These are phyloP conservation scores for Pseudomyrmex sp. DNA, from an alignment of 1,140 invertebrate species.

Conservation along the genomic window DNA sequence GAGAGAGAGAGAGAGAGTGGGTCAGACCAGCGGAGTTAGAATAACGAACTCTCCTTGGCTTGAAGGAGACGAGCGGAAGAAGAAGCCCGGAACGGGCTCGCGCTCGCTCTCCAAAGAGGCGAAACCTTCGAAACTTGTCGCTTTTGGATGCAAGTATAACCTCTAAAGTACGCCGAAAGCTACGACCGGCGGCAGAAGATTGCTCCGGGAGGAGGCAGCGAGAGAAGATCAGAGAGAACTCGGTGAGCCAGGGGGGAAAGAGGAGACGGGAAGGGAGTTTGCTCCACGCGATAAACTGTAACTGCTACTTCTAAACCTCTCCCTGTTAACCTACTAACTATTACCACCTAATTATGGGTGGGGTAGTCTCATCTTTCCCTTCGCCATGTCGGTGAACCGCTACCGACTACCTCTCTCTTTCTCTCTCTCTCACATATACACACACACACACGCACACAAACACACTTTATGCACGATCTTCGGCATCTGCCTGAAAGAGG, in stretches of 20 bases:
- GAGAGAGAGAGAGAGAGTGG: conserved; percentile 28
- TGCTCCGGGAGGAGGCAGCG: neutral
- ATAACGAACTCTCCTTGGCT: conserved; percentile 66
- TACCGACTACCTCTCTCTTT: neutral
- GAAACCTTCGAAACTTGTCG: conserved; percentile 71
- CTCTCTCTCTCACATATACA: neutral
- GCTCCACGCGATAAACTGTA: conserved; percentile 75
- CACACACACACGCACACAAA: too few species aligned
- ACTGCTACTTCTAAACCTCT: conserved; percentile 65
- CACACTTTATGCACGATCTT: conserved; percentile 18
- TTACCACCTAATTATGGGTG: conserved; percentile 76
- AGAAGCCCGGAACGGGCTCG: conserved; percentile 50
- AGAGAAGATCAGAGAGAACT: conserved; percentile 29
- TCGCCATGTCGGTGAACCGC: conserved; percentile 33
- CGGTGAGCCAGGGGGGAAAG: conserved; percentile 18
- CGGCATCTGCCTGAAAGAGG: neutral
- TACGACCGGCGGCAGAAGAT: conserved; percentile 47
- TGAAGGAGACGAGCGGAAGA: conserved; percentile 21
- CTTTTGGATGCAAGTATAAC: conserved; percentile 71
- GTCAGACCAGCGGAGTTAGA: conserved; percentile 69
- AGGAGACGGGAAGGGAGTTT: conserved; percentile 57
- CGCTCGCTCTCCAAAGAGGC: conserved; percentile 40
- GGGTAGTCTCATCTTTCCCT: conserved; percentile 58
- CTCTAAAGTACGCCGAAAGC: conserved; percentile 66
- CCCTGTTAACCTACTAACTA: conserved; percentile 68